Conservation (phyloP, 2,113 vertebrate genomes). For the Chaetodon auriga region DNA sequence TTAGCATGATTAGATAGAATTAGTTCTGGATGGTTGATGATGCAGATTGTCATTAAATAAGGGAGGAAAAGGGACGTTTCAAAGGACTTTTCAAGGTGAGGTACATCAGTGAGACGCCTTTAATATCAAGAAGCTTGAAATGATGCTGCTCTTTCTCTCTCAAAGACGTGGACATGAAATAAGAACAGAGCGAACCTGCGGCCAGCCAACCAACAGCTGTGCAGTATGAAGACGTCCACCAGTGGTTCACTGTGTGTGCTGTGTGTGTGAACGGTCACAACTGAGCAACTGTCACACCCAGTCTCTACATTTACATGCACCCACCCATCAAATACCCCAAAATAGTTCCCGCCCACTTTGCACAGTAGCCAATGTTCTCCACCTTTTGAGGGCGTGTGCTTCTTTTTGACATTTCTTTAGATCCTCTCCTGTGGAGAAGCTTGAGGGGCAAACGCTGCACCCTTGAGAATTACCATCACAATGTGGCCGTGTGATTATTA, state of each 20-base stretch:
- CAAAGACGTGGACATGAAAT: background rate
- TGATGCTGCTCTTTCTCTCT: background rate
- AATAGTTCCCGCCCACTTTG: background rate
- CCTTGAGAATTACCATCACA: conserved; percentile 67
- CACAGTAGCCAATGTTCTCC: background rate
- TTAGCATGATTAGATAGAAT: conserved; percentile 55
- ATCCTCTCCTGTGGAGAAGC: conserved; percentile 35
- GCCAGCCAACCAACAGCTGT: background rate
- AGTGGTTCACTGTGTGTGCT: background rate
- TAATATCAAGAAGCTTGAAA: background rate
- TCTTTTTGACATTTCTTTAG: background rate
- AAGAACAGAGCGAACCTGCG: too few relatives aligned
- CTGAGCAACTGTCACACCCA: background rate
- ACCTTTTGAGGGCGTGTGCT: conserved; percentile 2
- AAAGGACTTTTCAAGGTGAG: conserved; percentile 51
- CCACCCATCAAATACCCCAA: background rate
- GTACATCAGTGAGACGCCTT: conserved; percentile 8
- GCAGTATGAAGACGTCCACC: background rate
- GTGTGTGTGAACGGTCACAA: conserved; percentile 15
- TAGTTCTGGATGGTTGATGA: conserved; percentile 49
- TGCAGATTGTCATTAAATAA: conserved; percentile 42
- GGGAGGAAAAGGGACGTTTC: background rate
- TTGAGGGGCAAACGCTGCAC: conserved; percentile 62
- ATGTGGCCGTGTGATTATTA: conserved; percentile 37
- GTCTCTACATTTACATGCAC: background rate